Percentiles rank a stretch among this genome's conserved stretches.
phyloP scores from a whole-genome alignment of 2,113 vertebrate species.

The Ellobius talpinus region DNA sequence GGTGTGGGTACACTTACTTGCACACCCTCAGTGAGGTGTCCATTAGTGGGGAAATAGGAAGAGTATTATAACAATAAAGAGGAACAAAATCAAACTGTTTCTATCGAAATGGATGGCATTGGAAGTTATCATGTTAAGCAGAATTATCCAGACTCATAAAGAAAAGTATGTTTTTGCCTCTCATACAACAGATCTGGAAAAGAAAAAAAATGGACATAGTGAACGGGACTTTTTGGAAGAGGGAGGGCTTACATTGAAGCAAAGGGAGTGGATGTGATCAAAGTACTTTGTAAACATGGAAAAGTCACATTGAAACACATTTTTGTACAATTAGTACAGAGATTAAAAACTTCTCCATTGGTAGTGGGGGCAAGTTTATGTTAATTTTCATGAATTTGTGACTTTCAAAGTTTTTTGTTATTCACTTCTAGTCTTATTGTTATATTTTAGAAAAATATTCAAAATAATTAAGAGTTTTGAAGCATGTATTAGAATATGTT shows the following conservation, averaged over 20 bases:
- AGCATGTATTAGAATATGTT: neutral
- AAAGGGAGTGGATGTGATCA: neutral
- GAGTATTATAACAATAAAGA: neutral
- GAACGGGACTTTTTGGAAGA: neutral
- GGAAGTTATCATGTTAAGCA: neutral
- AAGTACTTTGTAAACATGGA: neutral
- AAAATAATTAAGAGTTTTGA: neutral
- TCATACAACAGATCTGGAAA: neutral
- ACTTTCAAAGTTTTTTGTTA: neutral
- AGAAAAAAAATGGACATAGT: neutral
- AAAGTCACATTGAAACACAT: neutral
- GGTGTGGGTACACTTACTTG: neutral
- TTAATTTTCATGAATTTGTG: neutral
- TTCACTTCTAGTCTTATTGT: neutral
- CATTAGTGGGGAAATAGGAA: neutral
- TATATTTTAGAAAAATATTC: neutral
- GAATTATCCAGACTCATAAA: neutral
- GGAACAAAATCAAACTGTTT: neutral
- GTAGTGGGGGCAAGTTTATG: neutral
- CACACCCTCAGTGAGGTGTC: neutral
- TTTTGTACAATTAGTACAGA: neutral
- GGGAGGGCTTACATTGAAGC: neutral
- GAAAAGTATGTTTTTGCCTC: neutral
- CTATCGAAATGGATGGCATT: neutral
- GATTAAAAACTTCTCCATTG: neutral